Evolutionary conservation across 2,888 invertebrate species (phyloP).

Genomic region (Oscheius sp.): DNA sequence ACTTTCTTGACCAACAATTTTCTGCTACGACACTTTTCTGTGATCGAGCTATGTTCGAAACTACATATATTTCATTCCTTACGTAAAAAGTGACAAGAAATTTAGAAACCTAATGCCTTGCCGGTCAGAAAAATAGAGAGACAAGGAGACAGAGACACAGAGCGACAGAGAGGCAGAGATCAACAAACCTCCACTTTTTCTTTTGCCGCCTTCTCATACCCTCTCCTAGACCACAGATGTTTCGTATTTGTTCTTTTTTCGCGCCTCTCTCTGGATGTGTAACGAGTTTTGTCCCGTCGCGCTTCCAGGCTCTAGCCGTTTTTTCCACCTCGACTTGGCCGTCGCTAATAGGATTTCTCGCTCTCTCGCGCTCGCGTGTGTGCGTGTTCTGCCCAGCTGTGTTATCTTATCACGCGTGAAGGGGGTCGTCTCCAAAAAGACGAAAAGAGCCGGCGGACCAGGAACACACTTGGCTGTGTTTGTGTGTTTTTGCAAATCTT

Average conservation of each 20-base stretch:
- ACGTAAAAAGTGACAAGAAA: too few species aligned
- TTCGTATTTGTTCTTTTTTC: constrained; percentile 10
- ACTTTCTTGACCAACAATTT: too few species aligned
- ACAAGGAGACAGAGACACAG: too few species aligned
- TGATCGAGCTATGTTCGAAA: too few species aligned
- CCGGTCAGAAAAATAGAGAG: too few species aligned
- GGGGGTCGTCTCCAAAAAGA: not conserved
- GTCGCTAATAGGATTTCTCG: constrained; percentile 31
- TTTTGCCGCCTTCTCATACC: not conserved
- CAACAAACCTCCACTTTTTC: too few species aligned
- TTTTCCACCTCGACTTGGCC: not conserved
- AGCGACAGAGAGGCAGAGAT: too few species aligned
- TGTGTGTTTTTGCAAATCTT: not conserved
- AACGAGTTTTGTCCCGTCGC: too few species aligned
- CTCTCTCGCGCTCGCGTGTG: not conserved
- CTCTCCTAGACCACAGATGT: constrained; percentile 7
- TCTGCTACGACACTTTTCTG: too few species aligned
- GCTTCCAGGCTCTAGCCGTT: not conserved
- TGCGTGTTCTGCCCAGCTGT: not conserved
- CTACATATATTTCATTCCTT: too few species aligned
- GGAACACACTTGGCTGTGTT: not conserved
- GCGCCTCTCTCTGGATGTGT: constrained; percentile 2
- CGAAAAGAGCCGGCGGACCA: not conserved
- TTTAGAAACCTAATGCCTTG: too few species aligned
- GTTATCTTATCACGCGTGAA: constrained; percentile 26